Base-by-base conservation (phyloP, 2,797 vertebrate genomes). In the Propithecus deckenii region DNA sequence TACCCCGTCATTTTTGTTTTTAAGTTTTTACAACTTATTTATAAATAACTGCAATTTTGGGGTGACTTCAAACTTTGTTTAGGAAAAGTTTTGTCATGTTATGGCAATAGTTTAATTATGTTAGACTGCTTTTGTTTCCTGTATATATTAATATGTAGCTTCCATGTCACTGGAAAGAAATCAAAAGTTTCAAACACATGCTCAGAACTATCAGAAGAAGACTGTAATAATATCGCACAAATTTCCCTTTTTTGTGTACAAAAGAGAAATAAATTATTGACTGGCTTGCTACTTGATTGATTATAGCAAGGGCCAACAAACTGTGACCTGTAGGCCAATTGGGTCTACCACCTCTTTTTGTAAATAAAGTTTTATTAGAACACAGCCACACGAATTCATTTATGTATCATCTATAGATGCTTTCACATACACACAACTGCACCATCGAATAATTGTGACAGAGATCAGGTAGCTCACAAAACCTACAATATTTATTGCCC, bases 91-190 rank as follows among this genome's bases (percentile, higher is more conserved):
- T 75, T 97, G 48, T 86, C 10, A 57, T 30, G 38, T 71, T 96
- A 28, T 84, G 14, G 69, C 28, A 96, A 95, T n/a, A 89, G n/a
- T 22, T 67, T 95, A 46, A 96, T 97, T 97, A 95, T 63, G n/a
- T 17, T 11, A 35, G 5, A 76, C 52, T 87, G 43, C 10, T 75
- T 94, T 6, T 87, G 38, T 18, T 4, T 97, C 5, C 13, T 71
- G 1, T 79, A 5, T 7, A 80, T 32, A 57, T 61, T 86, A 92
- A 79, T 23, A 46, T 79, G 32, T 81, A n/a, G 84, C 69, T 84
- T 76, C 35, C 15, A 1, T 91, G 55, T 94, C 8, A 76, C 23
- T 20, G 14, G 22, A 91, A 81, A 67, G 3, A 95, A 83, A 46
- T 23, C 6, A 90, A 90, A 94, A 75, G 0, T 18, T 65, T 93